Conservation (phyloP, 2,113 vertebrate species). For the human (Homo sapiens) region GRCh38 chr11:98139501-98140000, state of each 20-base stretch:
- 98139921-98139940: neutral
- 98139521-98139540: neutral
- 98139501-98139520: neutral
- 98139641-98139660: neutral
- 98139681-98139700: neutral
- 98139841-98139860: neutral
- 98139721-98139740: neutral
- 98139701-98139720: neutral
- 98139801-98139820: neutral
- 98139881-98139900: neutral
- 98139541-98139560: neutral
- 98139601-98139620: neutral
- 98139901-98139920: neutral
- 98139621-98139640: rapidly evolving
- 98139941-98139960: neutral
- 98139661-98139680: neutral
- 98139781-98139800: neutral
- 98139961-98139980: neutral
- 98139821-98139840: neutral
- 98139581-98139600: neutral
- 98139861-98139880: neutral
- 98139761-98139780: neutral
- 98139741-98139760: neutral
- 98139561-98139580: neutral
- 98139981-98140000: neutral